Percentiles rank a stretch among this genome's conserved stretches.
These are phyloP conservation scores for Fragariocoptes setiger DNA, from an alignment of 1,140 invertebrate genomes.

Conservation along the genomic window DNA sequence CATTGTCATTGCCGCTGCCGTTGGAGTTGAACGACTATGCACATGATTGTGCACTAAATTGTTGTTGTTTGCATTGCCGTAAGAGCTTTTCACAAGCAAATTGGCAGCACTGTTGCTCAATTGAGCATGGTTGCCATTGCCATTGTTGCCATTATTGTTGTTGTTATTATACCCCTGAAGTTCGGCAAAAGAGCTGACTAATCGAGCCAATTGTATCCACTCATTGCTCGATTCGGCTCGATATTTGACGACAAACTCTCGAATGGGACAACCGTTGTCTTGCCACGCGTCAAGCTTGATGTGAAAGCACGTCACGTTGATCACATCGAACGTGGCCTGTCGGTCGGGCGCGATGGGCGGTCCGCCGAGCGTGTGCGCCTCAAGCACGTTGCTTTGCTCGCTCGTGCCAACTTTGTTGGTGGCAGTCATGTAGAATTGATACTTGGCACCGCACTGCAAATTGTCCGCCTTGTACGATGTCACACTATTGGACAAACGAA, in stretches of 20 bases:
- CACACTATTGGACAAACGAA: slow-evolving; percentile 28
- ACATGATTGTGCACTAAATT: too few species aligned
- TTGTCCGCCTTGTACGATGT: slow-evolving; percentile 33
- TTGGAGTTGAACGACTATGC: too few species aligned
- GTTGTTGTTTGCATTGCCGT: too few species aligned
- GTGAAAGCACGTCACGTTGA: slow-evolving; percentile 60
- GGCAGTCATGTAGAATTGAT: slow-evolving; percentile 22
- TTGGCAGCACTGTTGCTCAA: too few species aligned
- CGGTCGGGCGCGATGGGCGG: slow-evolving; percentile 11
- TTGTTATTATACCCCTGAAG: too few species aligned
- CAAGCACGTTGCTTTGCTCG: slow-evolving; percentile 13
- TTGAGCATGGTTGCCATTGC: too few species aligned
- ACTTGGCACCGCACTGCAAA: slow-evolving; percentile 33
- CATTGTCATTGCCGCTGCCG: too few species aligned
- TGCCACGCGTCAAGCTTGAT: slow-evolving; percentile 69
- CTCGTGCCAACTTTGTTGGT: slow-evolving; percentile 17
- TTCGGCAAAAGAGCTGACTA: too few species aligned
- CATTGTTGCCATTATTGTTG: too few species aligned
- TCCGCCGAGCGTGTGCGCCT: background rate
- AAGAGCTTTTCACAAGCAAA: too few species aligned
- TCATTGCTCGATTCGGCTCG: slow-evolving; percentile 30
- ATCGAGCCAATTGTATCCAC: slow-evolving; percentile 23
- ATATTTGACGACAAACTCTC: slow-evolving; percentile 76
- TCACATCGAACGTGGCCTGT: slow-evolving; percentile 27
- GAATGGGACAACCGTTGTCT: slow-evolving; percentile 75